A percentile compares a stretch with the other conserved stretches of the same genome.
Conservation (phyloP, 2,888 invertebrate genomes). For the Microctonus hyperodae region DNA sequence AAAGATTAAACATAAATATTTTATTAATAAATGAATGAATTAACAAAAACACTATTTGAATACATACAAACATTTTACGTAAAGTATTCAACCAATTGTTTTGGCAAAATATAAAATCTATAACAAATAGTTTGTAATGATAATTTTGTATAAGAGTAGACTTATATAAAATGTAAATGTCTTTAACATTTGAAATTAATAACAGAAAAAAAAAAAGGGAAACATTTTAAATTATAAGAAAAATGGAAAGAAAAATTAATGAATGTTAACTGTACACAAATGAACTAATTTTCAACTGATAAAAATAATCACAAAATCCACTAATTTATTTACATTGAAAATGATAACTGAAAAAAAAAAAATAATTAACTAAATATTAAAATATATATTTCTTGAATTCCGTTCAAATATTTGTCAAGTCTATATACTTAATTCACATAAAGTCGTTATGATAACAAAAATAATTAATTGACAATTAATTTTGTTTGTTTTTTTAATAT, state of each 20-base stretch:
- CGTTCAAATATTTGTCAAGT: background rate
- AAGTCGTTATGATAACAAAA: background rate
- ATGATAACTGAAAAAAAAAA: constrained; percentile 8
- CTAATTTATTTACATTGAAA: constrained; percentile 54
- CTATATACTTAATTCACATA: background rate
- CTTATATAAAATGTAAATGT: background rate
- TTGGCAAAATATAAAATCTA: background rate
- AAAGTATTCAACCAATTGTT: background rate
- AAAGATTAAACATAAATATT: too few species aligned
- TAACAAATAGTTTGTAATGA: constrained; percentile 1
- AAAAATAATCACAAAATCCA: constrained; percentile 35
- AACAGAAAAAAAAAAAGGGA: background rate
- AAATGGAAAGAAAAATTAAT: background rate
- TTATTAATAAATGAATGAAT: background rate
- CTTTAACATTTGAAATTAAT: background rate
- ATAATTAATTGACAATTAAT: constrained; percentile 7
- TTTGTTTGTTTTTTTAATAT: constrained; percentile 32
- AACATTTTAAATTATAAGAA: background rate
- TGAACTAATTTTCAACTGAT: constrained; percentile 35
- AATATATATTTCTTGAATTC: background rate
- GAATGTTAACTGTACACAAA: constrained; percentile 40
- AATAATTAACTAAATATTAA: background rate
- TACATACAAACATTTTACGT: background rate
- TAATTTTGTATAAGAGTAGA: background rate
- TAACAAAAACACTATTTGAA: constrained; percentile 9